Base-by-base conservation (phyloP, 2,888 invertebrate genomes). In the Euzophera pinguis region DNA sequence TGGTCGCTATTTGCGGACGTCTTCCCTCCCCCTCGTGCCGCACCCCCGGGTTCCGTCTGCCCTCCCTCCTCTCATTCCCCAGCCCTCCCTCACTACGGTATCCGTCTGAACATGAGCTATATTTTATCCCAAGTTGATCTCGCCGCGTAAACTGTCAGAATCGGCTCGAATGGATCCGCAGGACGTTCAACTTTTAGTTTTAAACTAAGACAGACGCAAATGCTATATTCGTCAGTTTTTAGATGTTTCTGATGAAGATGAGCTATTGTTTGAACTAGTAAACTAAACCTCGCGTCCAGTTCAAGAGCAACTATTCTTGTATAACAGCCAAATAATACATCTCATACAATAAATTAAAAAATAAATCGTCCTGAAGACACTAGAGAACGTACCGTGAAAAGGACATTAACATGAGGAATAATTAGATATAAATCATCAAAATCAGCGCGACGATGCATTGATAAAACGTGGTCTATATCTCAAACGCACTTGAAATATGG, bases 381-480 rank as follows among this genome's bases (percentile, higher is more conserved):
- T 61, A 63, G 76, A 72, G 79, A 84, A 87, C 80, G 84, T 79
- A 71, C 81, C 87, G 85, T 86, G 87, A 82, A 87, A 85, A 81
- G 76, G 75, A 76, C 81, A 86, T 87, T 85, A 88, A 87, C 84
- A 78, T 82, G 77, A 73, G 74, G 79, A 81, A 87, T 87, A 85
- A 89, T 88, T 89, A 85, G 77, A 78, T 78, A 86, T 89, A 84
- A 84, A 87, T 89, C 88, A 85, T 81, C 78, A 73, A 76, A 81
- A 84, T 83, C 82, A 81, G 75, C 75, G 81, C 86, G 87, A 89
- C 87, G 89, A 87, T 88, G 86, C 87, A 89, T 89, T 88, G 89
- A 89, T 88, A 88, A 89, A 89, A 82, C 78, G 81, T 64, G 69
- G 74, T 75, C 73, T 81, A 86, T 87, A 89, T 87, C 83, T 88